These are phyloP conservation scores for Trypoxylon attenuatum DNA, from an alignment of 2,888 invertebrate genomes.

Conservation along the genomic window DNA sequence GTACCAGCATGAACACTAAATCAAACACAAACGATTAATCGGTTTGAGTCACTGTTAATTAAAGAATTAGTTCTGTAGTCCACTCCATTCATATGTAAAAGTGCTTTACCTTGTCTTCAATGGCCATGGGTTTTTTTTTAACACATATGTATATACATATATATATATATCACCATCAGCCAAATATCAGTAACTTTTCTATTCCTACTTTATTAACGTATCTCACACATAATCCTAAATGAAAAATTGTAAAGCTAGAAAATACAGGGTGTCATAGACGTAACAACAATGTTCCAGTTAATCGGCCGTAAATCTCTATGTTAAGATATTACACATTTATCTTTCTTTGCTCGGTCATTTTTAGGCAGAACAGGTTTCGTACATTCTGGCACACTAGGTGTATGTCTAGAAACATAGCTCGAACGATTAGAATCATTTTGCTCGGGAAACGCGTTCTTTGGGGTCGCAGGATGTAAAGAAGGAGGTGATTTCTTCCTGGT, in stretches of 20 bases:
- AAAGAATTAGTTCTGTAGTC: slow-evolving; percentile 62
- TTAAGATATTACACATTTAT: slow-evolving; percentile 66
- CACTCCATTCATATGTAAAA: slow-evolving; percentile 64
- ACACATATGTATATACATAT: too few relatives aligned
- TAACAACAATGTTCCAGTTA: background rate
- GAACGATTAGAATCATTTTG: slow-evolving; percentile 14
- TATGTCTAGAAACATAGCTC: slow-evolving; percentile 23
- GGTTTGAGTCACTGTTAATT: slow-evolving; percentile 61
- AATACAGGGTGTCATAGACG: slow-evolving; percentile 20
- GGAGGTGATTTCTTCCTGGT: background rate
- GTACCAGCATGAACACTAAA: slow-evolving; percentile 54
- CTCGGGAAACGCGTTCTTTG: slow-evolving; percentile 6
- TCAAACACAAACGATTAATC: slow-evolving; percentile 62
- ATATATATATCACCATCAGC: slow-evolving; percentile 63
- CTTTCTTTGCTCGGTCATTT: slow-evolving; percentile 53
- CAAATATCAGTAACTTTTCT: slow-evolving; percentile 53
- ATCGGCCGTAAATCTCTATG: background rate
- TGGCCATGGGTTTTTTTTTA: slow-evolving; percentile 40
- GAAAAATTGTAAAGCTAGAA: slow-evolving; percentile 40
- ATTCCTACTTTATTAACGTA: slow-evolving; percentile 66
- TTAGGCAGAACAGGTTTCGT: slow-evolving; percentile 52
- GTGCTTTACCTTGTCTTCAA: slow-evolving; percentile 61
- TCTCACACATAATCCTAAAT: slow-evolving; percentile 62
- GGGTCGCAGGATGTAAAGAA: background rate
- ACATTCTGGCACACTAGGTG: slow-evolving; percentile 46